Conservation (phyloP, 2,888 invertebrate genomes). For the Esperia sulphurella region DNA sequence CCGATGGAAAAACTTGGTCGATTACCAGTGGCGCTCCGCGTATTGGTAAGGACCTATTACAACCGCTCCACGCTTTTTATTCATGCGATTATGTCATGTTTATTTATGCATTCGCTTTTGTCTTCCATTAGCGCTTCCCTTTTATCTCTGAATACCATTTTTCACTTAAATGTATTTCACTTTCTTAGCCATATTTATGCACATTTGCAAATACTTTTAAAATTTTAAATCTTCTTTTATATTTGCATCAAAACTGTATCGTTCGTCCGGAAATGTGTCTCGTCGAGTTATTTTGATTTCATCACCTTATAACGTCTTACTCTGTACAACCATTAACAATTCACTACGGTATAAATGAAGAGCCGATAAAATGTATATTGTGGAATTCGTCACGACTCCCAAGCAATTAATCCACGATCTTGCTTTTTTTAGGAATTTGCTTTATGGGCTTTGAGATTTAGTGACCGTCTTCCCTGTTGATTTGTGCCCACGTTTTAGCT, state of each 20-base stretch:
- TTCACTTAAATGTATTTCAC: slow-evolving; percentile 51
- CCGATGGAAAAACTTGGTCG: slow-evolving; percentile 75
- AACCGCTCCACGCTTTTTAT: slow-evolving; percentile 44
- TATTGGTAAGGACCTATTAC: slow-evolving; percentile 28
- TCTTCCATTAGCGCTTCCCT: slow-evolving; percentile 67
- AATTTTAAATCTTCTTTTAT: slow-evolving; percentile 36
- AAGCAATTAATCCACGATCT: slow-evolving; percentile 64
- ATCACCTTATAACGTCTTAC: slow-evolving; percentile 63
- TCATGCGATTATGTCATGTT: slow-evolving; percentile 64
- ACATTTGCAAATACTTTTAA: slow-evolving; percentile 45
- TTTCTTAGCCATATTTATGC: slow-evolving; percentile 35
- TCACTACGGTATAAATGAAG: slow-evolving; percentile 73
- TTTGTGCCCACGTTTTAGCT: slow-evolving; percentile 61
- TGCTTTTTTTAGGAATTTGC: slow-evolving; percentile 53
- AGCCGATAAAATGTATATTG: slow-evolving; percentile 74
- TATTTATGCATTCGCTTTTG: slow-evolving; percentile 74
- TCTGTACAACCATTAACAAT: slow-evolving; percentile 67
- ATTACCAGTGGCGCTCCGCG: slow-evolving; percentile 58
- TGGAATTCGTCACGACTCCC: slow-evolving; percentile 61
- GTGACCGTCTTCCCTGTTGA: slow-evolving; percentile 53
- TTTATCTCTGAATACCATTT: slow-evolving; percentile 49
- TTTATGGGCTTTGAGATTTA: slow-evolving; percentile 67
- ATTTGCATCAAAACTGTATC: slow-evolving; percentile 32
- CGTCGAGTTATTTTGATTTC: slow-evolving; percentile 60
- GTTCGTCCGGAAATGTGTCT: slow-evolving; percentile 49